Base-by-base conservation (phyloP, 2,797 vertebrate genomes). In the Myripristis murdjan region DNA sequence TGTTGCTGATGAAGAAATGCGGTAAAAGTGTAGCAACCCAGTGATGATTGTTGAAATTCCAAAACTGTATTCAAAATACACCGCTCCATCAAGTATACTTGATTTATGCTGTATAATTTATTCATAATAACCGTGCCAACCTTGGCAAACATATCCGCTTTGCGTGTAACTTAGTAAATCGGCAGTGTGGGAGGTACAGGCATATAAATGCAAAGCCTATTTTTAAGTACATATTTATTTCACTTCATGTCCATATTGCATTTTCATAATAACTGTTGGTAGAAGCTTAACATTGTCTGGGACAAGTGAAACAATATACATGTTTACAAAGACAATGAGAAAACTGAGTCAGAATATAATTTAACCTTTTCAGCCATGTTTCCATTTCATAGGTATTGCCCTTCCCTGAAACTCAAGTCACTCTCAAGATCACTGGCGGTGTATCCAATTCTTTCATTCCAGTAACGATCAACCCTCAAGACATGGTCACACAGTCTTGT, bases 401-500 rank as follows among this genome's bases (percentile, higher is more conserved):
- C 77, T 87, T 64, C 73, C 74, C 48, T 79, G 46, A 26, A 37
- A 72, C 59, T 79, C 51, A 89, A 89, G 87, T 87, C 80, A 75
- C 77, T 78, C 54, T 79, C 64, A 81, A 82, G 79, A 70, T 86
- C 79, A 79, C 64, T 77, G 66, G 47, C 28, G 57, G 52, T 85
- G 76, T 77, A 79, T 88, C 86, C 68, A 79, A 79, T 87, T 83
- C 79, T 88, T 87, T 87, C 82, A 81, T 83, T 87, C 81, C 87
- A 87, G 87, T 84, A 88, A 85, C 79, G 79, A 90, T 73, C 71
- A 79, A 64, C 87, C 70, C 65, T 58, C 79, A 49, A 81, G 75
- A 84, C 83, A 84, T 67, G 76, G 82, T 83, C 83, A 83, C 83
- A 72, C 58, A 9, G 77, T 72, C 74, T 81, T 92, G 85, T 90